Evolutionary conservation across 2,797 vertebrate species (phyloP).

Genomic region (Anguilla pacifica): DNA sequence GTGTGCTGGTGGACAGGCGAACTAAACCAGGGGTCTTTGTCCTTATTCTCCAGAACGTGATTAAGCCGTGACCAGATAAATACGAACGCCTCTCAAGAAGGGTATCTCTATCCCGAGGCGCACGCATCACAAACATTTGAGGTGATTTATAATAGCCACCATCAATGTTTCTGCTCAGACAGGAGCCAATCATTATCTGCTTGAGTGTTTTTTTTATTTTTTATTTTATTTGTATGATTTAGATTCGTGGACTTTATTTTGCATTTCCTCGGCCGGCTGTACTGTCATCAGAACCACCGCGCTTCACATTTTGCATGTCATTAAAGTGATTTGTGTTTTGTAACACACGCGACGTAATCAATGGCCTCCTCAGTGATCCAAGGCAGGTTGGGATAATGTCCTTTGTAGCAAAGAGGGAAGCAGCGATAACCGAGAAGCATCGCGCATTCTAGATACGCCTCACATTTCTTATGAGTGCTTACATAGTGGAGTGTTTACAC

Average conservation of each 20-base stretch:
- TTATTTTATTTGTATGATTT: neutral
- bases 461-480: neutral
- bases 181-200: neutral
- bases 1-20: neutral
- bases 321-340: neutral
- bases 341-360: neutral
- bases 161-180: neutral
- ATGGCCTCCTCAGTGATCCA: neutral
- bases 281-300: neutral
- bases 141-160: neutral
- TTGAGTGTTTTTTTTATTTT: neutral
- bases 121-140: neutral
- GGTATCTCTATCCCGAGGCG: neutral
- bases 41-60: neutral
- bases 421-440: neutral
- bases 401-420: neutral
- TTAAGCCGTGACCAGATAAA: neutral
- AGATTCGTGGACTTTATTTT: neutral
- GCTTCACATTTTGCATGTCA: neutral
- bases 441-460: neutral
- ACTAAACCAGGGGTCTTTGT: neutral
- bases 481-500: neutral
- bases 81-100: neutral
- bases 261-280: neutral
- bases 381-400: neutral